phyloP scores from a whole-genome alignment of 2,797 vertebrate genomes.

The Odontamblyopus lacepedii region DNA sequence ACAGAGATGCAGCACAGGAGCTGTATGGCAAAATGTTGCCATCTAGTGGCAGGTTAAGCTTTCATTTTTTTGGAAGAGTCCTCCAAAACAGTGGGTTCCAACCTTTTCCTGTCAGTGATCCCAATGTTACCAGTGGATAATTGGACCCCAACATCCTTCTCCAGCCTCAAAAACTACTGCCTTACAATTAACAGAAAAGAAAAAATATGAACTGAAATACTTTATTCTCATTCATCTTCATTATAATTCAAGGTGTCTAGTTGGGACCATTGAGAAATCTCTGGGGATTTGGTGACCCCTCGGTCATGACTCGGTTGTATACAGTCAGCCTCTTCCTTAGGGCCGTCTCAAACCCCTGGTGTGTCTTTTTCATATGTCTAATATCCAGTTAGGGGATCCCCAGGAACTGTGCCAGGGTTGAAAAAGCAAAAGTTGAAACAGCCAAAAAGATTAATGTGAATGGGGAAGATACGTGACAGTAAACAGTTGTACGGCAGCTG shows the following conservation, averaged over 20 bases:
- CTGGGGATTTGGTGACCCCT: constrained; percentile 15
- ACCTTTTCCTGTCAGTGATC: constrained; percentile 16
- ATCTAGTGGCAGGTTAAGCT: constrained; percentile 68
- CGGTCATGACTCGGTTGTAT: constrained; percentile 4
- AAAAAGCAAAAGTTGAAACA: too few species aligned
- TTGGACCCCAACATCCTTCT: background rate
- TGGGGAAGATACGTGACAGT: constrained; percentile 62
- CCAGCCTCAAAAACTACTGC: background rate
- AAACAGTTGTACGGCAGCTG: constrained; percentile 60
- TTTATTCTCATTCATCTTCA: too few species aligned
- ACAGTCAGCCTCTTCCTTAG: too few species aligned
- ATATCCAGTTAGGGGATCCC: constrained; percentile 53
- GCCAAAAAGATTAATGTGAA: constrained; percentile 43
- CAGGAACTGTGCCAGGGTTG: constrained; percentile 41
- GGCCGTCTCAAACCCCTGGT: constrained; percentile 38
- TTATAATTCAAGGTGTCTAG: background rate
- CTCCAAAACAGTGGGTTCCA: constrained; percentile 38
- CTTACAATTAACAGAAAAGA: background rate
- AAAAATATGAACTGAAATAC: background rate
- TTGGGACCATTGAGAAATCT: background rate
- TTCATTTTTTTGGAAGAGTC: constrained; percentile 25
- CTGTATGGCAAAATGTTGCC: constrained; percentile 75
- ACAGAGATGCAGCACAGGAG: constrained; percentile 16
- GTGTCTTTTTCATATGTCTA: constrained; percentile 3
- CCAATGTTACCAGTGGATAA: background rate